Evolutionary conservation across 37 sponge, comb jelly and placozoan species (phyloP).

Genomic region (Spongilla lacustris): DNA sequence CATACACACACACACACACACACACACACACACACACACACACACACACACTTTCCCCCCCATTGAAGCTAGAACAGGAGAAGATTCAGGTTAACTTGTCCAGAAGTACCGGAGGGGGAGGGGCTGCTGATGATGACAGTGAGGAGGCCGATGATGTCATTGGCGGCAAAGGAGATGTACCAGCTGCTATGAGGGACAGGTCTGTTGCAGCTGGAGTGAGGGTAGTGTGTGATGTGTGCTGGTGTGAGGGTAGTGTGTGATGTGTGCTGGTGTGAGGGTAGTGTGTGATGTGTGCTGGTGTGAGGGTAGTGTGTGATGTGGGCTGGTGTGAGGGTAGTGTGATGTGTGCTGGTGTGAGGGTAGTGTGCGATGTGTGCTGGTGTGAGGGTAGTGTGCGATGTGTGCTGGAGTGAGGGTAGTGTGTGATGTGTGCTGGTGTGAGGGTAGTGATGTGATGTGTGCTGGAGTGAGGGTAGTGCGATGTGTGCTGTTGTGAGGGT

Average conservation of each 20-base stretch:
- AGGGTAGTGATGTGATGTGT: no score
- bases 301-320: no score
- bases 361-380: no score
- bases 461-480: no score
- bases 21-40: conserved; percentile 32
- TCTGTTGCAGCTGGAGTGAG: background rate
- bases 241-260: background rate
- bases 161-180: background rate
- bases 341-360: no score
- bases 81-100: background rate
- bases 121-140: background rate
- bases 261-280: no score
- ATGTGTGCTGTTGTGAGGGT: no score
- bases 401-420: no score
- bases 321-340: no score
- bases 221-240: background rate
- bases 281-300: no score
- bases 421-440: no score
- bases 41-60: conserved; percentile 12
- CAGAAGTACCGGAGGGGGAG: background rate
- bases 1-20: conserved; percentile 30
- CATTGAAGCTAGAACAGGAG: background rate
- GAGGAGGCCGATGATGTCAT: background rate
- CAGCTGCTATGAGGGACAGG: background rate
- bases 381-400: no score